Evolutionary conservation across 1,140 invertebrate genomes (phyloP), one percentile per base, ranked within the genome.

Genomic region (Drosophila insularis): DNA sequence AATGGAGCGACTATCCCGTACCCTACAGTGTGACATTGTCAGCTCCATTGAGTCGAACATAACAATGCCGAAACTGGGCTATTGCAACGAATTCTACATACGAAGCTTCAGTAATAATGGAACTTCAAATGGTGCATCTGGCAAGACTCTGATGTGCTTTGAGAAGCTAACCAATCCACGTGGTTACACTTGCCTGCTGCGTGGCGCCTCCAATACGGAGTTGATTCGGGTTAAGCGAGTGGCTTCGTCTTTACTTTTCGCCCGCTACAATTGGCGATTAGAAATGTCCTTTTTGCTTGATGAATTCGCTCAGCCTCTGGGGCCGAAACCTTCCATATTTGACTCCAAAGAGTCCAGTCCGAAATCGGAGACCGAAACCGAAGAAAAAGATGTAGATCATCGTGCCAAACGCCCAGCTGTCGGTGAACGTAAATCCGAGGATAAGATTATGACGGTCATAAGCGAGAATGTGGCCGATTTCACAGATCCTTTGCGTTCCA

Each of bases 91-190:
- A 63, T 99, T 99, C 92, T 96, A 97, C 79, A 93, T 98, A 3
- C 93, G 96, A 70, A 95, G 94, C 62, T 94, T 82, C 43, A 74
- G 72, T 6, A 50, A 50, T 50, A 58, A 58, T 46, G 72, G 78
- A 59, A 92, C 92, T 5, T 91, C 90, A 2, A 46, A 46, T 17
- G 43, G 43, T 92, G 71, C 75, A 11, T 31, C 92, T 89, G 93
- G 43, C 90, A 99, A 99, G 94, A 98, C 97, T 0, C 91, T 99
- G 1, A 97, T 99, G 97, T 97, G 97, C 74, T 96, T 99, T 78
- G 98, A 99, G 92, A 97, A 98, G 1, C 97, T 98, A 86, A 94
- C 95, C 0, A 94, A 94, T 89, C 94, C 96, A 78, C 93, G 98
- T 1, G 98, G 98, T 0, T 98, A 97, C 81, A 98, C 98, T 1